Evolutionary conservation across 2,888 invertebrate species (phyloP), one percentile per base, ranked within the genome.

Genomic region (Eurois occulta): DNA sequence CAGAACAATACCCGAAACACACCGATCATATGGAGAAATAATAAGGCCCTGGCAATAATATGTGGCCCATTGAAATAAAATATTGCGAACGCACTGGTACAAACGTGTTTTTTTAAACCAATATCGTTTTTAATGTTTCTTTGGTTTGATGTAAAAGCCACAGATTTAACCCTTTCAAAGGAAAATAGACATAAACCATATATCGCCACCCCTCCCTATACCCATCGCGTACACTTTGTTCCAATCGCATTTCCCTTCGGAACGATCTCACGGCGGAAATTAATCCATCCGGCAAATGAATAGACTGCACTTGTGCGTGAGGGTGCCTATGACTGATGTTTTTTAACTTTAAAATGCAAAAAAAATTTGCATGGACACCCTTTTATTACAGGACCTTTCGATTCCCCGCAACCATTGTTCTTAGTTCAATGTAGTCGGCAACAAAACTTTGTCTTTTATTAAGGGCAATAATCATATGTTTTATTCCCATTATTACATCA

Each of bases 281-380:
- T 94, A 96, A 95, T 94, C 94, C 94, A 95, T 96, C 95, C 95
- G 95, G 94, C 93, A 95, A 96, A 96, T 96, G 95, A 96, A 96
- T 96, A 94, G 94, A 93, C 95, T 95, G 94, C 95, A 95, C 94
- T 95, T 95, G 94, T 94, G 94, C 94, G 95, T 94, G 91, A 91
- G 93, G 95, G 92, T 90, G 91, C 89, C 90, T 87, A 91, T 93
- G 92, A 93, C 90, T 90, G 92, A 91, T 93, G 91, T 87, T 91
- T 94, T 91, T 92, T 80, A 86, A 90, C 85, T 90, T 89, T 87
- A 83, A 88, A 88, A 85, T 87, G 81, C 58, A 84, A 85, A 87
- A 86, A 81, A 82, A 67, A 72, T 85, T 86, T 78, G 62, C 75
- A 78, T 70, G 82, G 75, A 72, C 62, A 70, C 41, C 75, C 67